Conservation (phyloP, 2,113 vertebrate genomes). For the Erinaceus europaeus region DNA sequence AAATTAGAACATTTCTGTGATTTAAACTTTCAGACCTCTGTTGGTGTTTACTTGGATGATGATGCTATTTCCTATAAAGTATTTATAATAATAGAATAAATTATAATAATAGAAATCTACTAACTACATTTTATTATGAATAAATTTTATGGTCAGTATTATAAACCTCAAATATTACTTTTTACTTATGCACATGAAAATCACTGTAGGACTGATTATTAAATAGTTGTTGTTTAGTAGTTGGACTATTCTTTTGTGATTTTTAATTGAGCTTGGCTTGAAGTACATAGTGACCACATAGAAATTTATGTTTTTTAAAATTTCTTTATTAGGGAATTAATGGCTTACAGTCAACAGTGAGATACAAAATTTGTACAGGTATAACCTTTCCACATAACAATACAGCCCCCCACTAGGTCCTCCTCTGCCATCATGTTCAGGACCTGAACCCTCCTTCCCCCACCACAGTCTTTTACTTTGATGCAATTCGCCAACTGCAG, state of each 20-base stretch:
- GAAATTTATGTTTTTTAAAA: conserved; percentile 43
- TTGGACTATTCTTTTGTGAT: conserved; percentile 38
- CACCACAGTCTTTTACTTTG: too few relatives aligned
- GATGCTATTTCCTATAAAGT: conserved; percentile 27
- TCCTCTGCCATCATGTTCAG: too few relatives aligned
- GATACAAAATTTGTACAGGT: too few relatives aligned
- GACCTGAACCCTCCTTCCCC: too few relatives aligned
- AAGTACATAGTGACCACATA: conserved; percentile 22
- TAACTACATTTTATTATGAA: not conserved
- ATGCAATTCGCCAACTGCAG: too few relatives aligned
- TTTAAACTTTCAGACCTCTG: conserved; percentile 15
- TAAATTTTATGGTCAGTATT: conserved; percentile 28
- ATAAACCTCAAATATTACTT: conserved; percentile 12
- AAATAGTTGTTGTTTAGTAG: conserved; percentile 28
- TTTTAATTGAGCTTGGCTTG: conserved; percentile 35
- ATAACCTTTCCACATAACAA: too few relatives aligned
- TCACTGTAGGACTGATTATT: conserved; percentile 46
- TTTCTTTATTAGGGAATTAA: too few relatives aligned
- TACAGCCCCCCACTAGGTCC: too few relatives aligned
- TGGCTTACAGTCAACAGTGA: too few relatives aligned
- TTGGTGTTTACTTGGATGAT: not conserved
- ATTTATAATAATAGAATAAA: too few relatives aligned
- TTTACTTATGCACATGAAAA: conserved; percentile 9
- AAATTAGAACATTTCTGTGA: not conserved
- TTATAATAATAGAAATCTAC: conserved; percentile 3